Base-by-base conservation (phyloP, 2,113 vertebrate genomes). In the Aegithalos caudatus region DNA sequence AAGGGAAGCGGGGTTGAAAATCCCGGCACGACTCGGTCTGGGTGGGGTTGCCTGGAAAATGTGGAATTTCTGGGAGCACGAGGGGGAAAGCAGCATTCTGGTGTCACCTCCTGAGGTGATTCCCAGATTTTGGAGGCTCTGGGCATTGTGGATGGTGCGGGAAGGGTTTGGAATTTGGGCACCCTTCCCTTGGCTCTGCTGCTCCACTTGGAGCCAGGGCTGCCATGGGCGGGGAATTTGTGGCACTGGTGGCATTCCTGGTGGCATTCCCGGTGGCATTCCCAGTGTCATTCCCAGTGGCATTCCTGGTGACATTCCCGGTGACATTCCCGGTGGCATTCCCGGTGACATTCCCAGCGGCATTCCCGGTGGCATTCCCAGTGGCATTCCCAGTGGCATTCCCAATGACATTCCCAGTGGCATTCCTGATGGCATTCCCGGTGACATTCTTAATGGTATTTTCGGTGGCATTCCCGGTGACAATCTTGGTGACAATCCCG, bases 141-240 rank as follows among this genome's bases (percentile, higher is more conserved):
- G 38, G 48, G 48, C 24, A 21, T 53, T 90, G 28, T 47, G 1
- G 5, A 3, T 0, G 3, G 21, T 1, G 4, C 0, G 10, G 47
- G 51, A 74, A 70, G 37, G 24, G 72, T 9, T 88, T 35, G 16
- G 18, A 16, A 31, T 35, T 24, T 0, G 0, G 18, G 27, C 21
- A 47, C 33, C 37, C 58, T 81, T 62, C 2, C 4, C n/a, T 54
- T 37, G 67, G 72, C 57, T 88, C 82, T 2, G 44, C 33, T 7
- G 23, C 78, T 90, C 31, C 27, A 25, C 4, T 8, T 29, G 78
- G 78, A 87, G 86, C 47, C 1, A 0, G 3, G 0, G 42, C 11
- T 35, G 48, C 45, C 25, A 33, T 0, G 0, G 80, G 73, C 13
- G 3, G 69, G 8, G 86, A 77, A 51, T 88, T 91, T 16, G 56